Conservation (phyloP, 2,113 vertebrate genomes). For the Pongo pygmaeus region DNA sequence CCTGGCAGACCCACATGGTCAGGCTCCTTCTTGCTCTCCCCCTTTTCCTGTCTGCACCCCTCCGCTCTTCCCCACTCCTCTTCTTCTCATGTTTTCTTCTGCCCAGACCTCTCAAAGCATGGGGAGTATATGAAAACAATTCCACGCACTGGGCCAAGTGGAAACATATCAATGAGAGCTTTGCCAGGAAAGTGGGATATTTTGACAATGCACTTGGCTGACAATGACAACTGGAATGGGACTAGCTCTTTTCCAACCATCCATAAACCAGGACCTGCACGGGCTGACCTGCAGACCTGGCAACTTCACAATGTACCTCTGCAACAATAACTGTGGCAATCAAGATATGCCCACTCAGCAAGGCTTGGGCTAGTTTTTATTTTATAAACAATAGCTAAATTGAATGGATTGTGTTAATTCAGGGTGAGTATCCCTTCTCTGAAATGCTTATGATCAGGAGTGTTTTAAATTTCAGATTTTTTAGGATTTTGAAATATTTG, state of each 20-base stretch:
- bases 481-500: not conserved
- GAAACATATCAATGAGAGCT: not conserved
- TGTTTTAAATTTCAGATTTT: not conserved
- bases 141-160: not conserved
- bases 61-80: too few relatives aligned
- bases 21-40: fast-evolving
- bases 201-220: not conserved
- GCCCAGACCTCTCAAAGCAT: not conserved
- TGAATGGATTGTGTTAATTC: not conserved
- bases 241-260: not conserved
- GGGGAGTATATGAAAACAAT: not conserved
- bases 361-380: not conserved
- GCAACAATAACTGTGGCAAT: fast-evolving
- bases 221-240: not conserved
- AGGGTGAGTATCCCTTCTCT: not conserved
- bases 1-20: not conserved
- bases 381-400: not conserved
- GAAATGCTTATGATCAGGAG: not conserved
- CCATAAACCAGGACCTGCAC: not conserved
- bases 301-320: not conserved
- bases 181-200: not conserved
- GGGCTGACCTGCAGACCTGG: not conserved
- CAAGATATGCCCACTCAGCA: not conserved
- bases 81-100: not conserved
- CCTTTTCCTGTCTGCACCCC: not conserved